Base-by-base conservation (phyloP, 2,888 invertebrate species). In the Caenorhabditis angaria region DNA sequence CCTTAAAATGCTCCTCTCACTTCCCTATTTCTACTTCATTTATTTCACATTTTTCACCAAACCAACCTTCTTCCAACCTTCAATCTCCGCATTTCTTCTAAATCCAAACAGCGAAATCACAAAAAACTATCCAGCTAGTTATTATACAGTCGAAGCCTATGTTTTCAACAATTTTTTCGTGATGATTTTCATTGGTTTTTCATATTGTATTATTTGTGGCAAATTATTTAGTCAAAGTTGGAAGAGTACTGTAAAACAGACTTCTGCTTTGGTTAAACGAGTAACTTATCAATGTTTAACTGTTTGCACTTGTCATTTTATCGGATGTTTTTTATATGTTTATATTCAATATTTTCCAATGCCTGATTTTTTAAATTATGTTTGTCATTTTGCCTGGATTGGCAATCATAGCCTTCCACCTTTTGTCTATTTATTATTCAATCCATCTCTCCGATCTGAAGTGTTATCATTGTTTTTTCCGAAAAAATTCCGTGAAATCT, bases 341-440 rank as follows among this genome's bases (percentile, higher is more conserved):
- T 72, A 72, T 48, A 72, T 68, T 24, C 76, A 76, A 57, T 76
- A 73, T 27, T 72, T 76, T 35, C 54, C 41, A 55, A 70, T 76
- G 53, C 72, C 76, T 1, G 61, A 64, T 18, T 58, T 70, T 10
- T 47, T 76, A 8, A 72, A 55, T 32, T 60, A 68, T 25, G 57
- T 76, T 6, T 67, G 70, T 27, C 69, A 76, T 59, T 55, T 76
- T 28, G 76, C 76, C 12, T 76, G 76, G 76, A 76, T 76, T 48
- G 76, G 76, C 2, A 76, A 76, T 57, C 76, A 76, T 53, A 67
- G 76, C 72, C 58, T 76, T 0, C 76, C 71, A 51, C 70, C 70
- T 5, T 70, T 62, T 20, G 62, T 76, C 8, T 71, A 76, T 41
- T 55, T 68, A 8, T 22, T 60, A 1, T 70, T 76, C 59, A 76